Evolutionary conservation across 2,797 vertebrate genomes (phyloP), one percentile per base, ranked within the genome.

Genomic region (Synanceia verrucosa): DNA sequence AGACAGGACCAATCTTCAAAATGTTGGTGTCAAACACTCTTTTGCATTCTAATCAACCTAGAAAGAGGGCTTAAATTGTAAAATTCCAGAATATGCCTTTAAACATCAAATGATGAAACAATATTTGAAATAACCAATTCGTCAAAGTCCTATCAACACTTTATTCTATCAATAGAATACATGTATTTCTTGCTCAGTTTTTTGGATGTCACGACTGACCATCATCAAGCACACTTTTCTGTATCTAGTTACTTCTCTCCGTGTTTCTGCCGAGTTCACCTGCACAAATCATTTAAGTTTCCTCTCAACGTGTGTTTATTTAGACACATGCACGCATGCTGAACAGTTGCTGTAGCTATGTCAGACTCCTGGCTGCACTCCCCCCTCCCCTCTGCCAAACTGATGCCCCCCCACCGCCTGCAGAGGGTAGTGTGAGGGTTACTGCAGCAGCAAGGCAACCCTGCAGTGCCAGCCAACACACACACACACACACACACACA

Each of bases 381-480:
- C 57, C 46, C 47, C 39, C 58, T 5, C 37, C 43, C 28, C n/a
- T 70, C 28, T 60, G 63, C 63, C 73, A 79, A 57, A 16, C 48
- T 23, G 23, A n/a, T 41, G 53, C 72, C 46, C 33, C 28, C 48
- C 55, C 34, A 39, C 60, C 56, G 72, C 57, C 46, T 57, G 60
- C 66, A 78, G 65, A 69, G 76, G 56, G 61, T 78, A 57, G 8
- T 77, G 55, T 52, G 28, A 55, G 74, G 53, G 63, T 75, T 79
- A 43, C 71, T 76, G 81, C 81, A 72, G 72, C 1, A 41, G 60
- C 74, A 73, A 47, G 31, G 43, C 43, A 70, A 73, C 67, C 64
- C 52, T 65, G 66, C 75, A 77, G 66, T 70, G 78, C 55, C 79
- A 78, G 56, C 73, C 70, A 74, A 70, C 63, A 67, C 63, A 43